Evolutionary conservation across 2,113 vertebrate genomes (phyloP), one percentile per base, ranked within the genome.

Genomic region (Megaceryle torquata): DNA sequence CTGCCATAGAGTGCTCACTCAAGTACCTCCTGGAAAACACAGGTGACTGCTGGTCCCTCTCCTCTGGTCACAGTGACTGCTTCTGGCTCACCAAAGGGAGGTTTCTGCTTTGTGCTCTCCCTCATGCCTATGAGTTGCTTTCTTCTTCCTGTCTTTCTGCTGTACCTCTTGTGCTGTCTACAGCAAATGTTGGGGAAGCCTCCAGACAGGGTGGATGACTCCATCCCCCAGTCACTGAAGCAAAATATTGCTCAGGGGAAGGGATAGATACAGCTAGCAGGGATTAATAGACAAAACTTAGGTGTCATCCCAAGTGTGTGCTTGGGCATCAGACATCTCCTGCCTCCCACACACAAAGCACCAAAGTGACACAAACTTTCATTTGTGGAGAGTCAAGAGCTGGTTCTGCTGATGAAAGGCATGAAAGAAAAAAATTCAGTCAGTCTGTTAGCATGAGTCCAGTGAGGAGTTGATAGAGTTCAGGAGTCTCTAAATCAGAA

Each of bases 21-120:
- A 98, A 97, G 83, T 98, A 99, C 85, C 98, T 99, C 37, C 96
- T 99, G 93, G 98, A 99, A 74, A 99, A 99, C 93, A 99, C 98
- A 64, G 99, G 99, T 99, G 96, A 89, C 13, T 11, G 20, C 33
- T 33, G 44, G 11, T 13, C 78, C 53, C 46, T 91, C 74, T 56
- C 12, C 33, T 29, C 60, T 70, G 21, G 7, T 33, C 4, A 6
- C 3, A 2, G 7, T 6, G 65, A 6, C 43, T 77, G 25, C 35
- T 77, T 67, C 64, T 35, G 46, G 51, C 77, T 75, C 26, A 14
- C 56, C 19, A 21, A 29, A 51, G n/a, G 37, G 35, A 51, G 3
- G 10, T 4, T 65, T 69, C 59, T 48, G 75, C 1, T 21, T 29
- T 46, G n/a, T 54, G 46, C 20, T 63, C 14, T 72, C 6, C 68